Evolutionary conservation across 2,888 invertebrate genomes (phyloP), one percentile per base, ranked within the genome.

Genomic region (Chrysolina americana): DNA sequence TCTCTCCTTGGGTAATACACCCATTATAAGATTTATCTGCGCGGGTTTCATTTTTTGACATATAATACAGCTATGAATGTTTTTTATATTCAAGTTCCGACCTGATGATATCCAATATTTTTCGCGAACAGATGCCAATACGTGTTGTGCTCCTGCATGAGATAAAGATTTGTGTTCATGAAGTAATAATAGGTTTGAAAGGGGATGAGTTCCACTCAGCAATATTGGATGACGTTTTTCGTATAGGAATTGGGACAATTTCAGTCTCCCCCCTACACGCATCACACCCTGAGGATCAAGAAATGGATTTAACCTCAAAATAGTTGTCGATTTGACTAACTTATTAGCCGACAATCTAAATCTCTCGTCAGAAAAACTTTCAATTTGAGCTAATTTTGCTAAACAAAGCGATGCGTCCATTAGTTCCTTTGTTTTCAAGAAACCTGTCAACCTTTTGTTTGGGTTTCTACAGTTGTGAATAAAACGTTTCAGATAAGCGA

Each of bases 1-100:
- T 9, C 75, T 68, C 36, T 53, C 63, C 15, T 62, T 6, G 15
- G 76, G 76, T 6, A 78, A 68, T 11, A 66, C 48, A 17, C 66
- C 71, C 71, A 66, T 71, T 2, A 71, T 65, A 2, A 53, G 71
- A 36, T 21, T 19, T 13, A n/a, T 19, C 13, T 13, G 9, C 36
- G 36, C 4, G 2, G 50, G 65, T 5, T 71, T 71, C 17, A 23
- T 41, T 15, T 28, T 21, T 23, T 11, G 59, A 21, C 59, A 71
- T 2, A 13, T 44, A 28, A 70, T 36, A 41, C 71, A 71, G n/a
- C 19, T 50, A 21, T 59, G 59, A 23, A 59, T 21, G 1, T 11
- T 59, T 19, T 59, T 19, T 59, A 1, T 59, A 13, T 10, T 28
- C 28, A 59, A 59, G 21, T 59, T 59, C 9, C 59, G 4, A 13